A percentile compares a stretch with the other conserved stretches of the same genome.
Evolutionary conservation across 2,113 vertebrate species (phyloP).

Genomic region (Saguinus imperator): DNA sequence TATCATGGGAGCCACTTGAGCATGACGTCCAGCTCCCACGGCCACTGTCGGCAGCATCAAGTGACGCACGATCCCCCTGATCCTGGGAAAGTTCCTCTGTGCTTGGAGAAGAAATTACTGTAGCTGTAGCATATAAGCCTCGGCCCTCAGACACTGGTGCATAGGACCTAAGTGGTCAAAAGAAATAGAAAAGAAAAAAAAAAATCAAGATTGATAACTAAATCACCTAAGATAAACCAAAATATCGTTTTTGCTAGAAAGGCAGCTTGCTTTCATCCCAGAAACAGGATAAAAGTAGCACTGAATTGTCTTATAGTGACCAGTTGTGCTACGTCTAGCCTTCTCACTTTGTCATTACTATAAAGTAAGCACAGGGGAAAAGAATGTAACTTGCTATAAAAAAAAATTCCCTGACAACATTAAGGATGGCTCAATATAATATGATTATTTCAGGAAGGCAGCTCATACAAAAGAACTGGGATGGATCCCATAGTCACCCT

Average conservation of each 20-base stretch:
- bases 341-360: neutral
- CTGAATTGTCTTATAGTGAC: no score
- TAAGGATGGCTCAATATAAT: neutral
- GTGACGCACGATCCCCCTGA: constrained; percentile 95
- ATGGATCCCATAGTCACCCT: neutral
- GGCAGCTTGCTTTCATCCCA: neutral
- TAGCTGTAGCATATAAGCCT: constrained; percentile 91
- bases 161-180: constrained; percentile 86
- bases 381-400: neutral
- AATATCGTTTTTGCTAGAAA: neutral
- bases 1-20: constrained; percentile 98
- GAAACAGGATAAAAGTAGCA: neutral
- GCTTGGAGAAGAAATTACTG: constrained; percentile 95
- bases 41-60: constrained; percentile 97
- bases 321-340: neutral
- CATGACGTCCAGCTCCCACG: constrained; percentile 99
- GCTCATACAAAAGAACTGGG: neutral
- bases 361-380: neutral
- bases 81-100: constrained; percentile 97
- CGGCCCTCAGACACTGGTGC: constrained; percentile 93
- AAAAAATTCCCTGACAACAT: neutral
- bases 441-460: neutral
- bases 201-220: neutral
- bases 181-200: neutral
- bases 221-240: neutral